Evolutionary conservation across 2,797 vertebrate genomes (phyloP), one percentile per base, ranked within the genome.

Genomic region (Anas acuta): DNA sequence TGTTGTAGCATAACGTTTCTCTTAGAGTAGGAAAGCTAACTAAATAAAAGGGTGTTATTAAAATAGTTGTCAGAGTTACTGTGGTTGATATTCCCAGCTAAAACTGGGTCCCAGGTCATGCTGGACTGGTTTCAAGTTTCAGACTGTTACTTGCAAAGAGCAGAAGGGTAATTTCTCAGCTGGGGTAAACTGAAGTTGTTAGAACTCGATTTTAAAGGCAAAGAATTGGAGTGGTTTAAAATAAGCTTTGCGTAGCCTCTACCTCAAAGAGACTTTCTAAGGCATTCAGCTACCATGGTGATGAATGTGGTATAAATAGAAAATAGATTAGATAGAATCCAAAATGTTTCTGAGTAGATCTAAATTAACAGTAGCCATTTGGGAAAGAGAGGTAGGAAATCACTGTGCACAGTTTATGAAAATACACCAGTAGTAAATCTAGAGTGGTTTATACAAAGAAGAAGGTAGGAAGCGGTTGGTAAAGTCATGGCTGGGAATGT

Each of bases 231-330:
- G 61, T 21, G 56, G 89, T 76, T 95, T 96, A 96, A 97, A 95
- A 96, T 94, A 95, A 94, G 94, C 84, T 93, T 92, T 84, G 57
- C 92, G 77, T 37, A 95, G 84, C 20, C 69, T 95, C 72, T 89
- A 93, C 88, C 93, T 96, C 95, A 92, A 90, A 93, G 88, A 82
- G 39, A 87, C 88, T 91, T 94, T 90, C 72, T 85, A 90, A 95
- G 81, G 91, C 92, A 93, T 93, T 95, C 94, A 87, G 96, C 96
- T 97, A 87, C 96, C 96, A 97, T 97, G 96, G 96, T 96, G 96
- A 96, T 95, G 93, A 95, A 84, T 61, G 81, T 70, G 86, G 39
- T 97, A 97, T 92, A 95, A 96, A 96, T 95, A 96, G 95, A 93
- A 96, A 93, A 79, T 47, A 86, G 92, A 94, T 94, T 87, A 96